Base-by-base conservation (phyloP, 2,888 invertebrate genomes). In the Epirrhoe alternata region DNA sequence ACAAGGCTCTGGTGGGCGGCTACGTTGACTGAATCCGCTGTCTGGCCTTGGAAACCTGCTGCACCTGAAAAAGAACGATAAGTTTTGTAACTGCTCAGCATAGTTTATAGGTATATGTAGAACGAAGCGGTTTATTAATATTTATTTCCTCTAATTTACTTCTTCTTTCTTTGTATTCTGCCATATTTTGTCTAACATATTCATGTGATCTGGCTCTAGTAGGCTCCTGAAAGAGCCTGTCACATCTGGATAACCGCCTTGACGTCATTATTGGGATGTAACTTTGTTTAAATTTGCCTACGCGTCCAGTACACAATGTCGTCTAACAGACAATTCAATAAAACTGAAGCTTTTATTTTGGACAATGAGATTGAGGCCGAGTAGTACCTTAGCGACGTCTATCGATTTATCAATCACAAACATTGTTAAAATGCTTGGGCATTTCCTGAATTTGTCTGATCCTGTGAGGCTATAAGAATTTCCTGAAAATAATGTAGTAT, bases 1-100 rank as follows among this genome's bases (percentile, higher is more conserved):
- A 86, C 81, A 6, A 94, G 78, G 64, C 93, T 93, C 64, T 92
- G 88, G 72, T 94, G 93, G 52, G 86, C 94, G 0, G 93, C 94
- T 0, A 94, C 84, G 77, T 94, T 94, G 14, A 94, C 83, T 0
- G 90, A 82, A 56, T 93, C 90, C 0, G 92, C 93, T 31, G 93
- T 91, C 71, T 91, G 87, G 0, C 94, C 94, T 68, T 88, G 85
- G 79, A 87, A 94, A 4, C 93, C 92, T 42, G 87, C 84, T 61
- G 92, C 90, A 61, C 93, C 93, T 93, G 82, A 7, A 64, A 59
- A 12, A 47, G 2, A 47, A 12, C 24, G 38, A 12, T 14, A 12
- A 31, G 31, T 5, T 24, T 51, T 35, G 1, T 4, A 31, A 45
- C 6, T 42, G 5, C 12, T 12, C 12, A 5, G 38, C 12, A 12